Evolutionary conservation across 64 coral and sea anemone species (phyloP), one percentile per base, ranked within the genome.

Genomic region (Stichodactyla mertensii): DNA sequence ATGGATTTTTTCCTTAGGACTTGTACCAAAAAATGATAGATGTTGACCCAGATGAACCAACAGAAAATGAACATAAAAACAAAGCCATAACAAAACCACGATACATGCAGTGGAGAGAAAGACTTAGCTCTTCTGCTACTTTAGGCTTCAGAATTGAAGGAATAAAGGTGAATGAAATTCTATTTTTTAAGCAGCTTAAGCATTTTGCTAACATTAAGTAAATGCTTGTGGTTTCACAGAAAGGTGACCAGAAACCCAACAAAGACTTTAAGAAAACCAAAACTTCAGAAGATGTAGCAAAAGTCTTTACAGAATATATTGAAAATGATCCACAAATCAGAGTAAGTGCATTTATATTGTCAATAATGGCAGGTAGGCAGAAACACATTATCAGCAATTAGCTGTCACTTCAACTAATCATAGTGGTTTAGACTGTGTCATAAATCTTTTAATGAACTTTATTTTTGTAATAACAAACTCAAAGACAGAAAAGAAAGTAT

Each of bases 71-170:
- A 51, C 86, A 89, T 6, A 86, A 28, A 66, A 90, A 88, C 14
- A 89, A 87, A 56, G 90, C 87, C 55, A 90, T 98, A 83, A 92
- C 95, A 9, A 98, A 98, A 87, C 95, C 95, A 0, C 84, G 96
- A 16, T 94, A 98, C 82, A 94, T 94, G 92, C 87, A 94, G n/a
- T 94, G 96, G 96, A 91, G 96, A 69, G 96, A 98, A 57, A 77
- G 88, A 55, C 90, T 94, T 15, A 94, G 90, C 36, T 98, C 92
- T 16, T 92, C 95, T 26, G 89, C 95, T 26, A 94, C 89, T 18
- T 80, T 98, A 53, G 95, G 95, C n/a, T 98, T 98, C 24, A 92
- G 96, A 86, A 98, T 98, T 86, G 92, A 98, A 90, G 96, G 96
- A 85, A 84, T 98, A 18, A 98, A 98, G 96, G 96, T 98, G n/a